Base-by-base conservation (phyloP, 1,140 invertebrate genomes). In the Cardiocondyla obscurior region DNA sequence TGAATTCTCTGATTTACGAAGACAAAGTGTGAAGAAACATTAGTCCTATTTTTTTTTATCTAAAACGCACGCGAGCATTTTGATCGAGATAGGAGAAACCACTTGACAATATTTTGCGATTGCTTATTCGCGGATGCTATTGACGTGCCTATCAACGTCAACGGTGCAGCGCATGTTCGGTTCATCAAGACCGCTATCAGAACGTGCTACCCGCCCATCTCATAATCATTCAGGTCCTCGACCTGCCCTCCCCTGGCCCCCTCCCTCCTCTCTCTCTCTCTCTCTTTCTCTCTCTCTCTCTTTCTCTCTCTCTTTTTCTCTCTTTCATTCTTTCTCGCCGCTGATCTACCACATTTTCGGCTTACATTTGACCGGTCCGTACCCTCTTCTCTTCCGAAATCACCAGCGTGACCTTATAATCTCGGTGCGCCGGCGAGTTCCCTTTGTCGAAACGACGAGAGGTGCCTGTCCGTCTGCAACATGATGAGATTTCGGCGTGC, bases 201-300 rank as follows among this genome's bases (percentile, higher is more conserved):
- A 67, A 74, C 79, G 57, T 70, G 51, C 53, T 65, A 85, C 33
- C 58, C 81, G 84, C 84, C 72, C 39, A 62, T 82, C 53, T 82
- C 55, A 81, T 65, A 77, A 62, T 87, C 86, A 62, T 67, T 53
- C 77, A 67, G 86, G 86, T 88, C 67, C 86, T 85, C 85, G 86
- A 85, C 81, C 70, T 65, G 69, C 22, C 46, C 44, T 42, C 64
- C 14, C n/a, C n/a, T 5, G n/a, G n/a, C n/a, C n/a, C n/a, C n/a
- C n/a, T n/a, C n/a, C n/a, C n/a, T n/a, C n/a, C n/a, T 39, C 51
- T 33, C 64, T 16, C 3, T 16, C 14, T 3, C 33, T n/a, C n/a
- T 44, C 42, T 19, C 49, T n/a, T 5, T 19, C 16, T 8, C 22
- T 44, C 14, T 19, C 16, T 28, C 12, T 5, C n/a, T 39, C 51